These are phyloP conservation scores for Melanotaenia duboulayi DNA, from an alignment of 2,113 vertebrate species.

Conservation along the genomic window DNA sequence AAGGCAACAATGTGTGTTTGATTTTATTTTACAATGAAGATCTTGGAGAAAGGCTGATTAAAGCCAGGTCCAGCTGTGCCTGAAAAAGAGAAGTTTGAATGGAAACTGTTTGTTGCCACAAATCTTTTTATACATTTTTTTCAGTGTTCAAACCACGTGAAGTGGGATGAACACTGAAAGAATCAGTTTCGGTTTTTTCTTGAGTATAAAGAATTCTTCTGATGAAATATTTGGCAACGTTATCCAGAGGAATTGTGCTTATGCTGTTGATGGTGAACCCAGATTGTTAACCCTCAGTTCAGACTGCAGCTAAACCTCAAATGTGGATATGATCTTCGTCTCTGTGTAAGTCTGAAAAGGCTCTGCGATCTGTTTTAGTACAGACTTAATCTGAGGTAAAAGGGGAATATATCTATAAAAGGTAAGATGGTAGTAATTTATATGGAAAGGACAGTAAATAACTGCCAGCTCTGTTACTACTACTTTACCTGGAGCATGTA, in stretches of 20 bases:
- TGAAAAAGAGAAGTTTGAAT: constrained; percentile 40
- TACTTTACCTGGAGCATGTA: too few relatives aligned
- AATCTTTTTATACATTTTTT: constrained; percentile 67
- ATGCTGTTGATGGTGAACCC: background rate
- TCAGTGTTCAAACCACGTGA: constrained; percentile 66
- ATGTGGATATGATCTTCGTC: background rate
- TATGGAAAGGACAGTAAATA: too few relatives aligned
- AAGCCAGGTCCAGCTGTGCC: constrained; percentile 34
- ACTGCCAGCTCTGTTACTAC: too few relatives aligned
- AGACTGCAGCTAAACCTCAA: background rate
- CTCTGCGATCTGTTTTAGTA: background rate
- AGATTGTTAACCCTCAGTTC: background rate
- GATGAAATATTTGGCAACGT: constrained; percentile 38
- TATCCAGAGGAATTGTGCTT: background rate
- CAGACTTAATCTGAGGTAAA: background rate
- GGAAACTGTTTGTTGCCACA: constrained; percentile 65
- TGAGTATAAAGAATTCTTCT: constrained; percentile 30
- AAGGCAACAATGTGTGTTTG: constrained; percentile 1
- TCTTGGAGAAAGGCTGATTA: constrained; percentile 37
- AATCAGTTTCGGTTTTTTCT: constrained; percentile 39
- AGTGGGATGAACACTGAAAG: constrained; percentile 40
- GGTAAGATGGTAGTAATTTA: too few relatives aligned
- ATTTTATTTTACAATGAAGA: constrained; percentile 23
- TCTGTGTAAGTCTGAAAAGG: background rate
- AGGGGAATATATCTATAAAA: background rate